Evolutionary conservation across 1,140 invertebrate species (phyloP).

Genomic region (Drosophila nigromelanica): DNA sequence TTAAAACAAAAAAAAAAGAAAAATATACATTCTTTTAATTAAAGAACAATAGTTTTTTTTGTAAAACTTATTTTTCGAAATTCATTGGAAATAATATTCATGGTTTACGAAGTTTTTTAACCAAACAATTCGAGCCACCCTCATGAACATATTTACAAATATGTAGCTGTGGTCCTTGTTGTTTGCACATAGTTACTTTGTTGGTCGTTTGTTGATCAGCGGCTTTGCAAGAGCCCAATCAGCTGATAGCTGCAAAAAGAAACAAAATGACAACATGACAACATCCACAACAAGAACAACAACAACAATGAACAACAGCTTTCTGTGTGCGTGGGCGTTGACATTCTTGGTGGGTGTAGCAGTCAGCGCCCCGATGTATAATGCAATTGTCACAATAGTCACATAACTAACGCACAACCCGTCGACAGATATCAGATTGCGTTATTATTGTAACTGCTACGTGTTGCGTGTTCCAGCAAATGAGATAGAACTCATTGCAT

Average conservation of each 20-base stretch:
- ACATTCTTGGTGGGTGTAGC: constrained; percentile 11
- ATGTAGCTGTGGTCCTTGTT: constrained; percentile 12
- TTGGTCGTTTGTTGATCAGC: constrained; percentile 19
- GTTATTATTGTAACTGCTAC: constrained; percentile 13
- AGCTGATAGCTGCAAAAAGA: constrained; percentile 14
- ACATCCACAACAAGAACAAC: constrained; percentile 5
- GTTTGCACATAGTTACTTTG: constrained; percentile 8
- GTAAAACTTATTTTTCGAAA: background rate
- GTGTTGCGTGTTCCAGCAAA: constrained; percentile 15
- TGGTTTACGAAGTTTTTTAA: background rate
- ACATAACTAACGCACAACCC: constrained; percentile 22
- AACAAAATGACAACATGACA: background rate
- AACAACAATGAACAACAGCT: background rate
- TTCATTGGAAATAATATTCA: no score
- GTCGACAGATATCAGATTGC: constrained; percentile 18
- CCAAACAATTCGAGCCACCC: background rate
- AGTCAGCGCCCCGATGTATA: background rate
- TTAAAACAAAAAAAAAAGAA: no score
- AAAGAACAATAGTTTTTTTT: background rate
- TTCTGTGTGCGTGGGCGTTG: constrained; percentile 5
- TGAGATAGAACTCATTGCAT: constrained; percentile 1
- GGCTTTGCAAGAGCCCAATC: constrained; percentile 29
- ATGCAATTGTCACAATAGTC: constrained; percentile 31
- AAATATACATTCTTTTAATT: no score
- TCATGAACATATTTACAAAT: constrained; percentile 7